Base-by-base conservation (phyloP, 2,888 invertebrate species). In the Nineta flava region DNA sequence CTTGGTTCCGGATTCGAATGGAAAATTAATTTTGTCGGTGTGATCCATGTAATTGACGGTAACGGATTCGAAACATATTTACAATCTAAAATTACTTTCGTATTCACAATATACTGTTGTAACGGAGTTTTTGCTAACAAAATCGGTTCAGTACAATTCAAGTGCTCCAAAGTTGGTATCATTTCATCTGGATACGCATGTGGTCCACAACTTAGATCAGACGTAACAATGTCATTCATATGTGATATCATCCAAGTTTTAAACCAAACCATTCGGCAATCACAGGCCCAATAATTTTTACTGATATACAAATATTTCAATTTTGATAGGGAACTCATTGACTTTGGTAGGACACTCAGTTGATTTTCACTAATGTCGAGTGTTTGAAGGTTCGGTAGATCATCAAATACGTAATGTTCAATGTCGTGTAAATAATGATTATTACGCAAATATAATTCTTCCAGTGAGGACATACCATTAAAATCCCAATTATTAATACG, bases 21-120 rank as follows among this genome's bases (percentile, higher is more conserved):
- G 57, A 78, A 76, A 15, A 85, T 76, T 58, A 77, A 71, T 48
- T 81, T 73, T 1, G 72, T 75, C 3, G 87, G 87, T 2, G 90
- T 88, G 26, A 87, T 78, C 93, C 93, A 93, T 10, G 85, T 84
- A 48, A 92, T 75, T 45, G 85, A 82, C 2, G 90, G 87, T 40
- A 74, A 67, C 0, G 90, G 88, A 61, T 83, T 81, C 1, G 87
- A 87, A 31, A 73, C 73, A 61, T 81, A 84, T 53, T 77, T 76
- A 66, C 92, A 93, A 59, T 84, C 81, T 32, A 93, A 67, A 15
- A 82, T 66, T 1, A 85, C 87, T 51, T 81, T 74, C 9, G 76
- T 72, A 59, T 76, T 75, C 50, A 85, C 65, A 53, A 77, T 63
- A 62, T 83, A 78, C 60, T 79, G 68, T 53, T 74, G 75, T 38